Evolutionary conservation across 64 coral and sea anemone species (phyloP), one percentile per base, ranked within the genome.

Genomic region (Montipora capricornis): DNA sequence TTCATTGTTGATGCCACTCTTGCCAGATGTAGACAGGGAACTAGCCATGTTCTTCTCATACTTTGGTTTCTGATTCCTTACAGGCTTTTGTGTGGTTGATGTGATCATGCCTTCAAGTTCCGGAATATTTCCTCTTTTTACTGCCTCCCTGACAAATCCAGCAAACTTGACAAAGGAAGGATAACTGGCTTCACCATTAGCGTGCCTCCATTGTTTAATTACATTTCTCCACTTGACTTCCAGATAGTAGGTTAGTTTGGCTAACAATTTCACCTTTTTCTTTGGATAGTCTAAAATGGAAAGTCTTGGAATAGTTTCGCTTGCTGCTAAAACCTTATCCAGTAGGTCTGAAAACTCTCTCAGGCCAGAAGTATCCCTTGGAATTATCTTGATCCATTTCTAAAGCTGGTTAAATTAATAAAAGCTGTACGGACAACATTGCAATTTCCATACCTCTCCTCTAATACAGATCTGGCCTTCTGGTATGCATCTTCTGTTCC

Each of bases 391-490:
- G 13, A 80, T 74, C 88, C 82, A 95, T 16, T 76, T 77, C 49
- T 95, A 81, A 45, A 95, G 69, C 12, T 92, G 92, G 44, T 47
- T 92, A 6, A 92, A 29, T 29, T 29, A 29, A 29, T 45, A 51
- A 95, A 83, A 16, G 79, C 84, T 14, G 70, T 82, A 83, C 94
- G 68, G 3, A 95, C 73, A 37, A 92, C 84, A 75, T 89, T 95
- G 22, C 76, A 68, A 49, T 95, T 95, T 4, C 94, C 89, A 88
- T 84, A 92, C 51, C 83, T 88, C 46, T 95, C 90, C 49, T 88
- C 66, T 2, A 55, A 9, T 0, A 55, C 9, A 9, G 52, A 55
- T 9, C 9, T 55, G 52, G 52, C 52, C 0, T 9, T 55, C 52
- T 55, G 52, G 52, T 55, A 55, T 7, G 52, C 52, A 55, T 55